Conservation (phyloP, 2,797 vertebrate genomes). For the Ceyx erithaca region DNA sequence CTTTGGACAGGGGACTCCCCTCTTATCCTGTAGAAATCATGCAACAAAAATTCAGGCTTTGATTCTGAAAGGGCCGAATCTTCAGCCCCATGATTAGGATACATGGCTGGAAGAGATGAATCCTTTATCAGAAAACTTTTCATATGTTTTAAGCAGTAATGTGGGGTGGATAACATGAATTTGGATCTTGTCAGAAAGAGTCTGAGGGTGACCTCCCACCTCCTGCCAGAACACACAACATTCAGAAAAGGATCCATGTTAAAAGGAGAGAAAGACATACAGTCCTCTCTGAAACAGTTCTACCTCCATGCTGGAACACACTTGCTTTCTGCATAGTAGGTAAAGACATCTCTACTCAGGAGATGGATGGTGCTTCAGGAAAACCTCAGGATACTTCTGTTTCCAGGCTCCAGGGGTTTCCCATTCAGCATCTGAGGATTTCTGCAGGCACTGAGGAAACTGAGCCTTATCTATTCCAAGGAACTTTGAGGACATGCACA, state of each 20-base stretch:
- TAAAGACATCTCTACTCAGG: not conserved
- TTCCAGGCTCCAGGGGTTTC: not conserved
- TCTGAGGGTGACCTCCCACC: slow-evolving; percentile 48
- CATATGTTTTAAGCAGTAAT: slow-evolving; percentile 3
- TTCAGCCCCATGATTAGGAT: not conserved
- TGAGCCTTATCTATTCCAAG: not conserved
- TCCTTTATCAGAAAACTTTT: slow-evolving; percentile 12
- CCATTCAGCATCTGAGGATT: not conserved
- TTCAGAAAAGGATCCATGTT: slow-evolving; percentile 51
- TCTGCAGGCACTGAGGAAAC: not conserved
- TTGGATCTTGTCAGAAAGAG: slow-evolving; percentile 44
- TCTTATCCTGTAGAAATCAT: slow-evolving; percentile 1
- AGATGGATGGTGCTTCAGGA: not conserved
- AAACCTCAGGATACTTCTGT: not conserved
- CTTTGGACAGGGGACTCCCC: slow-evolving; percentile 19
- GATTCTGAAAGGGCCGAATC: not conserved
- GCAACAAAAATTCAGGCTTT: slow-evolving; percentile 11
- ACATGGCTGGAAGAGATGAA: not conserved
- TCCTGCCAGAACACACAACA: slow-evolving; percentile 51
- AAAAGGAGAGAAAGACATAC: slow-evolving; percentile 12
- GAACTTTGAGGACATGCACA: not conserved
- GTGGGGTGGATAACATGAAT: slow-evolving; percentile 26
- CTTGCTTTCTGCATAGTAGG: not conserved
- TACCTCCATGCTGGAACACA: not conserved
- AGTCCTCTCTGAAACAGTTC: not conserved